Evolutionary conservation across 1,140 invertebrate genomes (phyloP).

Genomic region (Camponotus pennsylvanicus): DNA sequence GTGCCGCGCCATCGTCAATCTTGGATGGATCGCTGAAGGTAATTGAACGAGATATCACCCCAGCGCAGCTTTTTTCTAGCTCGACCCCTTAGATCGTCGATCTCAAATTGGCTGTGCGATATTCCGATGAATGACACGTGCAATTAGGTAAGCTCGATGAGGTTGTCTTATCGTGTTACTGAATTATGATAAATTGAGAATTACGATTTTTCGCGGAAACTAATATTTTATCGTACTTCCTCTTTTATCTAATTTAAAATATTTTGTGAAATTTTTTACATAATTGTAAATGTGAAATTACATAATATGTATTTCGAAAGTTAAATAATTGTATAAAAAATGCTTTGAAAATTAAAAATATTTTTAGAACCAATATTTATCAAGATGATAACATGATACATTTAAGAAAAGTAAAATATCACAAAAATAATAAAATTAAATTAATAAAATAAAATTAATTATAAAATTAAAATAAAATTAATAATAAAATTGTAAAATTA

Average conservation of each 20-base stretch:
- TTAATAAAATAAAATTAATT: too few species aligned
- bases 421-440: too few species aligned
- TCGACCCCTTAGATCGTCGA: constrained; percentile 37
- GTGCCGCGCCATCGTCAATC: constrained; percentile 56
- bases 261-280: background rate
- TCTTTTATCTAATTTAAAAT: background rate
- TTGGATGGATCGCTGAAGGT: constrained; percentile 59
- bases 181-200: background rate
- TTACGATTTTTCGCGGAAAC: too few species aligned
- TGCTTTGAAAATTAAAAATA: background rate
- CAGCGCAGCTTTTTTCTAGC: constrained; percentile 21
- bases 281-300: background rate
- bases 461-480: too few species aligned
- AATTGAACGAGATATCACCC: constrained; percentile 51
- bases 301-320: background rate
- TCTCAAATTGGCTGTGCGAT: constrained; percentile 30
- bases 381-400: too few species aligned
- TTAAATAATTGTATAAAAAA: background rate
- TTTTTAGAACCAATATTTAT: too few species aligned
- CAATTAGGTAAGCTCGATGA: background rate
- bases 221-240: background rate
- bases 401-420: too few species aligned
- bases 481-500: too few species aligned
- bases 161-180: background rate
- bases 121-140: constrained; percentile 15